Evolutionary conservation across 2,113 vertebrate genomes (phyloP).

Genomic region (Addax nasomaculatus): DNA sequence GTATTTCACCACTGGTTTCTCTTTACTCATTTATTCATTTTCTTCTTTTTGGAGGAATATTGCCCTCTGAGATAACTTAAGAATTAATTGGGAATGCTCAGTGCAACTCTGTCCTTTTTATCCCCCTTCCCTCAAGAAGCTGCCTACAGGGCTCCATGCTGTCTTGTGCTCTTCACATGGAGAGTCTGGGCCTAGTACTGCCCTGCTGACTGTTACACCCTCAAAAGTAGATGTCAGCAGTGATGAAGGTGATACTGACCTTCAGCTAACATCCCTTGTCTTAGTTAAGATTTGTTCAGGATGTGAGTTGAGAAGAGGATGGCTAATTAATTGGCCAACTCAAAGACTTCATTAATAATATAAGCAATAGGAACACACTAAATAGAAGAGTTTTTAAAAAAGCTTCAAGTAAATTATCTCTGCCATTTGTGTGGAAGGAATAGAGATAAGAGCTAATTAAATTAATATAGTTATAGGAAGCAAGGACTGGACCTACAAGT

Average conservation of each 20-base stretch:
- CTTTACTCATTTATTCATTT: background rate
- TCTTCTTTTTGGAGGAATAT: background rate
- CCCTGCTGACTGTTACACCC: background rate
- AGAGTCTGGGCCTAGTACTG: background rate
- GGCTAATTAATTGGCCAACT: background rate
- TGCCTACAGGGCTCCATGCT: background rate
- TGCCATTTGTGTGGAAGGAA: background rate
- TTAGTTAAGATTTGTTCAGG: background rate
- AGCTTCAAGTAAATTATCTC: background rate
- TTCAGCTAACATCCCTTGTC: background rate
- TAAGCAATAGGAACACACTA: background rate
- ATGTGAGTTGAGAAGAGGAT: background rate
- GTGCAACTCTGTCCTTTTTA: background rate
- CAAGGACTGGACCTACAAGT: background rate
- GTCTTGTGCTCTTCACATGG: background rate
- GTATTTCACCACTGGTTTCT: background rate
- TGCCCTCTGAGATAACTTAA: background rate
- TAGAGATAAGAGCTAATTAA: conserved; percentile 13
- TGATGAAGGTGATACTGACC: background rate
- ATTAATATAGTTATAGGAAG: conserved; percentile 9
- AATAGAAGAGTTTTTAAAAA: conserved; percentile 1
- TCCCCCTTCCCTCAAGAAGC: background rate
- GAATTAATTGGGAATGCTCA: background rate
- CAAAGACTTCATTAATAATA: conserved; percentile 7
- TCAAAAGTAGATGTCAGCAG: background rate